These are phyloP conservation scores for Garra rufa DNA, from an alignment of 2,113 vertebrate species.

Conservation along the genomic window DNA sequence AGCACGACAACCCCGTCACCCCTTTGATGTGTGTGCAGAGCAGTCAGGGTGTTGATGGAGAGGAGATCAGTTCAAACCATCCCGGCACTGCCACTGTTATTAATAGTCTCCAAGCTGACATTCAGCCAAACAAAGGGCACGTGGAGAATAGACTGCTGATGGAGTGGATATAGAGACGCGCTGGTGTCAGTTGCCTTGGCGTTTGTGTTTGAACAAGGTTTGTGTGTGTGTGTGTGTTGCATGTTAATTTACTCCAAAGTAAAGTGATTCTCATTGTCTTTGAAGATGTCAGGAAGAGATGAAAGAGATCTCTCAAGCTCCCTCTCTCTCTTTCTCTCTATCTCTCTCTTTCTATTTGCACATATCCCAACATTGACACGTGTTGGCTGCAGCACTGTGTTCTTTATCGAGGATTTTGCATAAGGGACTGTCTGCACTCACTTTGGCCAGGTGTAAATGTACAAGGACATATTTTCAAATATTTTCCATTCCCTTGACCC, in stretches of 20 bases:
- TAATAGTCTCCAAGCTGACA: conserved; percentile 59
- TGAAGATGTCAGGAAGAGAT: conserved; percentile 73
- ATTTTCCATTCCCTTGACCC: not conserved
- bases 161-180: conserved; percentile 47
- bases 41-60: conserved; percentile 53
- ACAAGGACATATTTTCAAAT: not conserved
- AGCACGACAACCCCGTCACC: conserved; percentile 42
- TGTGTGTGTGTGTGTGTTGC: conserved; percentile 43
- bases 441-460: conserved; percentile 28
- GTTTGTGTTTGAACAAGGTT: conserved; percentile 48
- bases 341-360: conserved; percentile 27
- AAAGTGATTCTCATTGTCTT: conserved; percentile 73
- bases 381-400: conserved; percentile 16
- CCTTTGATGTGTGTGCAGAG: conserved; percentile 55
- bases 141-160: conserved; percentile 49
- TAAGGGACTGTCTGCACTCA: conserved; percentile 62
- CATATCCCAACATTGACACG: conserved; percentile 15
- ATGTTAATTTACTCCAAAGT: conserved; percentile 61
- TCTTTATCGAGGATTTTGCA: conserved; percentile 54
- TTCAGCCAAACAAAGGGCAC: conserved; percentile 52
- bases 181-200: conserved; percentile 40
- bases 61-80: conserved; percentile 49
- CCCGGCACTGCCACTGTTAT: conserved; percentile 57
- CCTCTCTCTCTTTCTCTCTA: conserved; percentile 25
- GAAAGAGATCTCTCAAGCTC: conserved; percentile 70